Evolutionary conservation across 2,888 invertebrate genomes (phyloP), one percentile per base, ranked within the genome.

Genomic region (Parthenolecanium corni): DNA sequence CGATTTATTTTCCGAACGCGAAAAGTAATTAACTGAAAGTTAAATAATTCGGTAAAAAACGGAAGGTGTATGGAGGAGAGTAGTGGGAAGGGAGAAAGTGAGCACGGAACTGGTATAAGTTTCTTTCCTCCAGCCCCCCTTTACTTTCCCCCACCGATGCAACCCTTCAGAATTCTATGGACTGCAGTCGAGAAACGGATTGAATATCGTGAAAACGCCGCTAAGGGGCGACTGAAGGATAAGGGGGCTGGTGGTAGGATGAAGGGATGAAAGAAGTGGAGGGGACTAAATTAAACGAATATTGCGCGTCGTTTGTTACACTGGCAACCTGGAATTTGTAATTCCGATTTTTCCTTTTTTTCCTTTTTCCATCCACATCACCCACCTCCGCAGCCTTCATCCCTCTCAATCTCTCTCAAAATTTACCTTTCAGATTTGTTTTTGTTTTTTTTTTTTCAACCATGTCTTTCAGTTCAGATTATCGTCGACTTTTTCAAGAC

Each of bases 11-110:
- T 36, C 61, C 51, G 61, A 49, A 61, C 49, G 61, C 40, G 61
- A 61, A 61, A 61, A 61, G 61, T 49, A 61, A 61, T 61, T 61
- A 61, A 61, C 61, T 61, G 38, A 61, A 61, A 61, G 61, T 61
- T 61, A 61, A 61, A 61, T 61, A 61, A 61, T 61, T 61, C 49
- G 61, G 49, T 38, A 49, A 61, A 61, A 49, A 49, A 36, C 31
- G 38, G 47, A 49, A 18, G 21, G 49, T 49, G 6, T 1, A 2
- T 11, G 14, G 46, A 46, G 46, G 18, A n/a, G 46, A n/a, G n/a
- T n/a, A n/a, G n/a, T n/a, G n/a, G n/a, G n/a, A n/a, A n/a, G n/a
- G 9, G 31, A 31, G 31, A 31, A 6, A 9, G 4, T 6, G 31
- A 9, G 31, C 5, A 9, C 9, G 31, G 9, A 31, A 4, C 31